Evolutionary conservation across 2,888 invertebrate genomes (phyloP).

Genomic region (Tipula helvola): DNA sequence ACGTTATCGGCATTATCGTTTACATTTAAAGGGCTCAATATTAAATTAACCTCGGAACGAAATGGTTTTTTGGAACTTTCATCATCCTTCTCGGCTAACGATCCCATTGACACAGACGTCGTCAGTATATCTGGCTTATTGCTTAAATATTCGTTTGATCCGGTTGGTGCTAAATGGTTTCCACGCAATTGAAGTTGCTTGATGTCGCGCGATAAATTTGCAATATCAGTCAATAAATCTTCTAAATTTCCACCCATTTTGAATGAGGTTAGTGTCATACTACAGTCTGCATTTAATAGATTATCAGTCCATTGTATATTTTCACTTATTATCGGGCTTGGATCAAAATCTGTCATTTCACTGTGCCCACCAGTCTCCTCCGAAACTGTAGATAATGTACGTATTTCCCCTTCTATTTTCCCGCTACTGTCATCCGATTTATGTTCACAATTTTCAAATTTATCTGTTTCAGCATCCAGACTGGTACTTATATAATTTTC

Average conservation of each 20-base stretch:
- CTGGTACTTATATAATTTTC: neutral
- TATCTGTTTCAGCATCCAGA: neutral
- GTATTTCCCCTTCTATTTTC: neutral
- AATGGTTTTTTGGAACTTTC: slow-evolving; percentile 26
- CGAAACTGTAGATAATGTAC: neutral
- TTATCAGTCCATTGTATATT: neutral
- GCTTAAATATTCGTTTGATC: neutral
- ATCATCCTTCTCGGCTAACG: neutral
- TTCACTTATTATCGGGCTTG: neutral
- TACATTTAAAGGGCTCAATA: slow-evolving; percentile 24
- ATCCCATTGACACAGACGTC: neutral
- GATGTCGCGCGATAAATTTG: slow-evolving; percentile 40
- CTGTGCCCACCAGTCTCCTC: neutral
- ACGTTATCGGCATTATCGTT: neutral
- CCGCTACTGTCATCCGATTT: neutral
- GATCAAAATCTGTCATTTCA: neutral
- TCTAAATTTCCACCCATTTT: slow-evolving; percentile 52
- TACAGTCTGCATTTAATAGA: neutral
- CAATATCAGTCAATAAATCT: slow-evolving; percentile 53
- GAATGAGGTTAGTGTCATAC: neutral
- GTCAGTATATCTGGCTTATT: neutral
- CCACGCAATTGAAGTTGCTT: slow-evolving; percentile 30
- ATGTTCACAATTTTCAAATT: neutral
- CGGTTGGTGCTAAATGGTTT: neutral
- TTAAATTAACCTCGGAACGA: slow-evolving; percentile 35